Conservation (phyloP, 2,797 vertebrate species). For the Mus spretus region DNA sequence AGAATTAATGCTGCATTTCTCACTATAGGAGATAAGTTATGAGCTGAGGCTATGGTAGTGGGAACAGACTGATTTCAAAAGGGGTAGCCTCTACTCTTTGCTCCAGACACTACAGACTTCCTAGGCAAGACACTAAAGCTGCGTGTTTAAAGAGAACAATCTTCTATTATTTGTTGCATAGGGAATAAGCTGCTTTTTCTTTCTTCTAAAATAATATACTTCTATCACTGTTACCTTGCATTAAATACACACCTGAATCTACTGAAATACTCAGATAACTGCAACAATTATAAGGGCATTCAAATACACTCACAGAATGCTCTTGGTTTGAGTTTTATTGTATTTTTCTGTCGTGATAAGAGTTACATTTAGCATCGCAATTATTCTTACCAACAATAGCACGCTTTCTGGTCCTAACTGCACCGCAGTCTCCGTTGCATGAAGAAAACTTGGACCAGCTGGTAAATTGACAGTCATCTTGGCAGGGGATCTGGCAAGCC, state of each 20-base stretch:
- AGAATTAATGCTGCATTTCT: not conserved
- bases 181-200: not conserved
- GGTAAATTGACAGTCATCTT: conserved; percentile 98
- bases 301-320: not conserved
- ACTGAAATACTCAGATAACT: not conserved
- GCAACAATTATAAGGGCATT: not conserved
- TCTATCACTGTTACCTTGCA: not conserved
- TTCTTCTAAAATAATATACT: not conserved
- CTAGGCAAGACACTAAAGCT: not conserved
- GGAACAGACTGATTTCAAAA: conserved; percentile 7
- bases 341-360: conserved; percentile 40
- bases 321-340: not conserved
- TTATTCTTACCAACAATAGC: conserved; percentile 93
- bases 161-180: not conserved
- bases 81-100: not conserved
- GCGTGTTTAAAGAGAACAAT: not conserved
- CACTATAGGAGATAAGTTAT: not conserved
- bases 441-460: conserved; percentile 99
- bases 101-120: not conserved
- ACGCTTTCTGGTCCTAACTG: conserved; percentile 96
- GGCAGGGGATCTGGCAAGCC: conserved; percentile 96
- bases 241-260: not conserved
- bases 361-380: not conserved
- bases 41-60: not conserved
- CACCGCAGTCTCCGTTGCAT: conserved; percentile 97